Evolutionary conservation across 2,113 vertebrate species (phyloP).

Genomic region (Picathartes gymnocephalus): DNA sequence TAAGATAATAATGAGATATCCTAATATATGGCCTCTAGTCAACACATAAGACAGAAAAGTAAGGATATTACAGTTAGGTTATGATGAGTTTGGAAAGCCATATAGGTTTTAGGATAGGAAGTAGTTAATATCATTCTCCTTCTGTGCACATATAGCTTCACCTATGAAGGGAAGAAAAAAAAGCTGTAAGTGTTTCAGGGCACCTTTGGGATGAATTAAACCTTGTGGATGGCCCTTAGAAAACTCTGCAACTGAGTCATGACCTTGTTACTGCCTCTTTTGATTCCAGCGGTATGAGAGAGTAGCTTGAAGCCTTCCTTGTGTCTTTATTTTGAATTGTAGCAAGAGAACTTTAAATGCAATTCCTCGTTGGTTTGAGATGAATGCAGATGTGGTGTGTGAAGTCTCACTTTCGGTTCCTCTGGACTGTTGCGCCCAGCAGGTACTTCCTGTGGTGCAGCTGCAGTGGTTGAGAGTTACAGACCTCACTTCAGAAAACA

Average conservation of each 20-base stretch:
- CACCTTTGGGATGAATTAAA: background rate
- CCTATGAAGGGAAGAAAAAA: background rate
- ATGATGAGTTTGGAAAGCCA: background rate
- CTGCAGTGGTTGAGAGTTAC: background rate
- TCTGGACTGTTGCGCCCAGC: background rate
- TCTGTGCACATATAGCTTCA: background rate
- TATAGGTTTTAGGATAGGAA: background rate
- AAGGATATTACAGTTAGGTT: background rate
- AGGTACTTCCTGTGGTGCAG: background rate
- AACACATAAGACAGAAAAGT: background rate
- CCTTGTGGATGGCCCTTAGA: background rate
- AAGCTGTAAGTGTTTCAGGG: background rate
- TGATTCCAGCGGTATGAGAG: background rate
- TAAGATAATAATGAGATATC: background rate
- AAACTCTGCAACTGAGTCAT: background rate
- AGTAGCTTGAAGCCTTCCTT: background rate
- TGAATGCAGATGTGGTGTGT: background rate
- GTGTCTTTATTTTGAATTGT: background rate
- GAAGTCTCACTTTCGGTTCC: slow-evolving; percentile 12
- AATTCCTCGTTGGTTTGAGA: background rate
- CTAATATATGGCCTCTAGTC: background rate
- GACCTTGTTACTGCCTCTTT: background rate
- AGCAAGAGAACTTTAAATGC: background rate
- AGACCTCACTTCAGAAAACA: background rate
- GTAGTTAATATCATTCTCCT: background rate